These are phyloP conservation scores for Leptatherina wallacei DNA, from an alignment of 2,797 vertebrate species.

Conservation along the genomic window DNA sequence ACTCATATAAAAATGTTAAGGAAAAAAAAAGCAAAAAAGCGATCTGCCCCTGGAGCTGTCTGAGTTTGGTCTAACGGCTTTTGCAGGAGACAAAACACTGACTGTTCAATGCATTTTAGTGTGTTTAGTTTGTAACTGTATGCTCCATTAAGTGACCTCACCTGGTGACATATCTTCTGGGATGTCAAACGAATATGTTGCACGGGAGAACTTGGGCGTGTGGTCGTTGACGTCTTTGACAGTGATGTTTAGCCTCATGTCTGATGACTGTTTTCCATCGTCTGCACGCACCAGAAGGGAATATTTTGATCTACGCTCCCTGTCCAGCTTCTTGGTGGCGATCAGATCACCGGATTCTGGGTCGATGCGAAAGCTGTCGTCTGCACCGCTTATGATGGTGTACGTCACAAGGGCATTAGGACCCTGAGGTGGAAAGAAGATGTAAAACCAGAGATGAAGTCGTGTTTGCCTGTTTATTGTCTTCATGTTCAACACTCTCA, in stretches of 20 bases:
- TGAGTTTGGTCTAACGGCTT: conserved; percentile 23
- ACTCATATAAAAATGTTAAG: conserved; percentile 19
- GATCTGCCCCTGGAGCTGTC: conserved; percentile 29
- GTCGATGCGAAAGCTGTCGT: conserved; percentile 95
- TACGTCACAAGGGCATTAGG: conserved; percentile 97
- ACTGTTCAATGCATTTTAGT: not conserved
- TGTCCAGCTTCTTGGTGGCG: conserved; percentile 91
- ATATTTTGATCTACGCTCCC: conserved; percentile 94
- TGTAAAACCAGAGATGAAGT: not conserved
- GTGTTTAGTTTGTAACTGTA: conserved; percentile 5
- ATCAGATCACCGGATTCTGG: conserved; percentile 95
- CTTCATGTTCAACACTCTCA: not conserved
- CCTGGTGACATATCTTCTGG: conserved; percentile 89
- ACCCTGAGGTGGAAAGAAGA: conserved; percentile 80
- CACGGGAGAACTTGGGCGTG: conserved; percentile 90
- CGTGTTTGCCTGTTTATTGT: not conserved
- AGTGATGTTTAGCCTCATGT: conserved; percentile 95
- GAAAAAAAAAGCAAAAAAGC: conserved; percentile 12
- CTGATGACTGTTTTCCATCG: conserved; percentile 94
- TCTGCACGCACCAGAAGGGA: conserved; percentile 94
- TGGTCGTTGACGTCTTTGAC: conserved; percentile 96
- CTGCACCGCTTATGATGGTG: conserved; percentile 95
- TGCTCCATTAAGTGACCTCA: conserved; percentile 13
- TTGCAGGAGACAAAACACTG: conserved; percentile 37
- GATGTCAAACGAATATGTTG: conserved; percentile 93